phyloP scores from a whole-genome alignment of 1,140 invertebrate genomes.

The Glomeris maerens region DNA sequence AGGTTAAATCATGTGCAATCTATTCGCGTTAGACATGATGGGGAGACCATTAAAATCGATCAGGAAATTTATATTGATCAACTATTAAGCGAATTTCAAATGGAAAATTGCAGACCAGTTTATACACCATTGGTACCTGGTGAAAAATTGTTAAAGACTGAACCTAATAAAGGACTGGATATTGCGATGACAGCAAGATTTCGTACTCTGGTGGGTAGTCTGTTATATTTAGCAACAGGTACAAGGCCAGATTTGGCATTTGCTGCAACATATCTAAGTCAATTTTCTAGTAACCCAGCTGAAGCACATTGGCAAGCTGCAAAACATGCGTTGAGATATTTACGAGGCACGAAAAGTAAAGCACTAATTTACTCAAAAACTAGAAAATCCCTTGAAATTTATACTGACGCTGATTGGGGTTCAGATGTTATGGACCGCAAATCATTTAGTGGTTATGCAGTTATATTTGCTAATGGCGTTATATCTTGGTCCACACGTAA shows the following conservation, averaged over 20 bases:
- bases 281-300: background rate
- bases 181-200: too few species aligned
- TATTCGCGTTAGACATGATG: too few species aligned
- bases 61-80: too few species aligned
- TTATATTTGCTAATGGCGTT: background rate
- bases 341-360: background rate
- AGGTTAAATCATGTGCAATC: too few species aligned
- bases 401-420: too few species aligned
- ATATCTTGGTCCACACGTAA: conserved; percentile 7
- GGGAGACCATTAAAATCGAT: too few species aligned
- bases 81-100: too few species aligned
- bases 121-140: background rate
- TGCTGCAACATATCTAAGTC: background rate
- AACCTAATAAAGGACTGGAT: background rate
- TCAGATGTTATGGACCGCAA: too few species aligned
- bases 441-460: conserved; percentile 7
- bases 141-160: background rate
- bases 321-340: background rate
- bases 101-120: background rate
- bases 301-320: background rate
- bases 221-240: conserved; percentile 15
- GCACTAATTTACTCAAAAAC: too few species aligned
- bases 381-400: too few species aligned
- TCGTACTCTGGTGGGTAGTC: conserved; percentile 27
- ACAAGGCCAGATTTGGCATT: conserved; percentile 26